These are phyloP conservation scores for Channa striata DNA, from an alignment of 2,797 vertebrate genomes.

Conservation along the genomic window DNA sequence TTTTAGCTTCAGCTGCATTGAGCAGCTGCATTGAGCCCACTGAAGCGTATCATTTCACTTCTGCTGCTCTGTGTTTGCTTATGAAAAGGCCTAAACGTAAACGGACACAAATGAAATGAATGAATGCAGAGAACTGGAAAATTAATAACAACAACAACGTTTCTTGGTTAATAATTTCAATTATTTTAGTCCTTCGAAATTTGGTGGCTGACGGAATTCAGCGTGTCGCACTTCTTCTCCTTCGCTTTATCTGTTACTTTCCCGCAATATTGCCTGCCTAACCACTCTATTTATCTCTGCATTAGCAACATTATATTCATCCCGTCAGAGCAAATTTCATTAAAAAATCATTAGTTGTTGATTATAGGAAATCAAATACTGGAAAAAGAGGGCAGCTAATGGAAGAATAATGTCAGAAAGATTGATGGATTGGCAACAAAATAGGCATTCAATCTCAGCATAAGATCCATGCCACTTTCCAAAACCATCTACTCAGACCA, in stretches of 20 bases:
- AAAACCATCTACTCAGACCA: background rate
- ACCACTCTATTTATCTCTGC: background rate
- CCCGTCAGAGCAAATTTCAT: background rate
- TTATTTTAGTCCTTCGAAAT: background rate
- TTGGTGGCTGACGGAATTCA: background rate
- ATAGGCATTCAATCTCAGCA: background rate
- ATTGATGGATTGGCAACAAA: background rate
- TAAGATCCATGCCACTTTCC: background rate
- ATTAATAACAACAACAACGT: no score
- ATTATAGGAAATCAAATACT: slow-evolving; percentile 1
- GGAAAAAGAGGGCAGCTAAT: background rate
- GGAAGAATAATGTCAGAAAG: background rate
- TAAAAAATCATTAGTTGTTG: background rate
- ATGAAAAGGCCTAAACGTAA: no score
- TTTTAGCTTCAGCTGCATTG: no score
- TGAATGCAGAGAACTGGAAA: no score
- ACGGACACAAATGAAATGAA: no score
- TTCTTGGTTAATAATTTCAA: background rate
- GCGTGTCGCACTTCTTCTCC: background rate
- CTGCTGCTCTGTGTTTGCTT: no score
- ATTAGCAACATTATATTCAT: background rate
- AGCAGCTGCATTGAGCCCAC: no score
- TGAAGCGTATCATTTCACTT: no score
- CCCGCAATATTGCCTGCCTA: background rate
- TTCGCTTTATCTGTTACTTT: background rate